Evolutionary conservation across 2,888 invertebrate genomes (phyloP), one percentile per base, ranked within the genome.

Genomic region (Apodemia duryi): DNA sequence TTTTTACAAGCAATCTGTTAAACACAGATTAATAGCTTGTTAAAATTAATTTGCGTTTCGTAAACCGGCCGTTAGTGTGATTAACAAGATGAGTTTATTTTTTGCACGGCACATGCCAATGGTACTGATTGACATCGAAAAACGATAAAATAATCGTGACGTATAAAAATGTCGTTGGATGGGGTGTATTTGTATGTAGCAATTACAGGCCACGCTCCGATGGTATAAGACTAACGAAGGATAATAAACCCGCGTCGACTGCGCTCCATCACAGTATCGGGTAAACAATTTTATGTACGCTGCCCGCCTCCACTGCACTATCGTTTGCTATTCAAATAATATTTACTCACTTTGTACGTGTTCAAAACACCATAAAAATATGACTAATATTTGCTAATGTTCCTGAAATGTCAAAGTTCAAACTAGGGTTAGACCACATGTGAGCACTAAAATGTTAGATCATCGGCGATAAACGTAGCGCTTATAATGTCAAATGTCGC

Each of bases 151-250:
- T 61, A 62, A 66, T 84, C 84, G 84, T 74, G 28, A 0, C 0
- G 1, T 79, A 13, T 83, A 82, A 87, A 83, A 0, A 61, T n/a
- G 4, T 38, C 38, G 46, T 13, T 11, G 6, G 10, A 28, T 52
- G 70, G 75, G 75, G 73, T 79, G 78, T 83, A 80, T 79, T 77
- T 77, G 74, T 77, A 72, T 73, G 79, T 79, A 82, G 82, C 86
- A 88, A 89, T 89, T 88, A 88, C 83, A 85, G 83, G 70, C 72
- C 73, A 69, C 76, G 79, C 81, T 78, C 77, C 83, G 80, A 86
- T 87, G 87, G 86, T 87, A 80, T 80, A 79, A 75, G 77, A 75
- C 86, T 88, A 88, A 88, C 88, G 87, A 88, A 85, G 79, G 82
- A 81, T 78, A 78, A 76, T 77, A 75, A 74, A 70, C 68, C 63